Evolutionary conservation across 2,113 vertebrate species (phyloP).

Genomic region (Pomatostomus ruficeps): DNA sequence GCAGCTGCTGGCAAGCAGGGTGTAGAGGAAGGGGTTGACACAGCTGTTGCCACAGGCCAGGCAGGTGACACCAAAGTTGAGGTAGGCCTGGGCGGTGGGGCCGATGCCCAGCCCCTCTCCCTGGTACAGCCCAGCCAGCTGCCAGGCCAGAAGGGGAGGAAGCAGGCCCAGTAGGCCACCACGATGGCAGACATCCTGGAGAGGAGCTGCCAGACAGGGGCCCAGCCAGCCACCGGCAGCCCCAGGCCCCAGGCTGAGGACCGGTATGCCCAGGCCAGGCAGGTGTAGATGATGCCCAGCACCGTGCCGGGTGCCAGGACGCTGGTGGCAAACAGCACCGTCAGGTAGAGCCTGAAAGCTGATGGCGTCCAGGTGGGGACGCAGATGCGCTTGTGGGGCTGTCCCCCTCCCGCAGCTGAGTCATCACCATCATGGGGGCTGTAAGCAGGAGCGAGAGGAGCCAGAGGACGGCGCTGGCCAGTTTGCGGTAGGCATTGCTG

Average conservation of each 20-base stretch:
- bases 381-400: constrained; percentile 76
- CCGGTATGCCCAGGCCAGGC: constrained; percentile 67
- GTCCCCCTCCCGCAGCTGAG: constrained; percentile 67
- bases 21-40: constrained; percentile 83
- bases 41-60: constrained; percentile 87
- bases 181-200: constrained; percentile 79
- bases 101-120: constrained; percentile 62
- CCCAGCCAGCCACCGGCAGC: not conserved
- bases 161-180: constrained; percentile 82
- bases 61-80: constrained; percentile 84
- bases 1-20: constrained; percentile 76
- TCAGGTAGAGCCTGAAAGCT: constrained; percentile 78
- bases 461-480: constrained; percentile 72
- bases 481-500: not conserved
- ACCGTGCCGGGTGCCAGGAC: constrained; percentile 73
- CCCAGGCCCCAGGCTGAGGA: not conserved
- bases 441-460: constrained; percentile 69
- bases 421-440: constrained; percentile 85
- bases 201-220: constrained; percentile 67
- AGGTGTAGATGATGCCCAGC: constrained; percentile 69
- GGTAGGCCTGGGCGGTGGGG: constrained; percentile 72
- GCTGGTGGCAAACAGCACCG: constrained; percentile 76
- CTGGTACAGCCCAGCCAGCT: constrained; percentile 75
- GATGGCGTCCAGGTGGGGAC: constrained; percentile 77
- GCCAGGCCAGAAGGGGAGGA: constrained; percentile 88